Percentiles rank a stretch among this genome's conserved stretches.
Evolutionary conservation across 2,888 invertebrate genomes (phyloP).

Genomic region (Drosophila fungiperda): DNA sequence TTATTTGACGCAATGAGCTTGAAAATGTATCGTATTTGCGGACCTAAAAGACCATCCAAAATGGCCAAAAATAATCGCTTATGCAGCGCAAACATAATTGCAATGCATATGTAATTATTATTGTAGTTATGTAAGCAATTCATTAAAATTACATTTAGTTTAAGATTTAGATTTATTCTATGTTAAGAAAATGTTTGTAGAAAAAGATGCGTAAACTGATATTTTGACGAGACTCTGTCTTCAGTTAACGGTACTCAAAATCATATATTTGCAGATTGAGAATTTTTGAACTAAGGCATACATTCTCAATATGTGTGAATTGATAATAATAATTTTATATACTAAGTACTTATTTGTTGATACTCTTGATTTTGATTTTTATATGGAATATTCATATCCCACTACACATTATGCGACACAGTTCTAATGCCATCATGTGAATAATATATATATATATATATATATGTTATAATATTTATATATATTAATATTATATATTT

Average conservation of each 20-base stretch:
- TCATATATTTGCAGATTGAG: background rate
- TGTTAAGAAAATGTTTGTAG: background rate
- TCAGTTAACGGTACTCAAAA: background rate
- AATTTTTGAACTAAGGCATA: background rate
- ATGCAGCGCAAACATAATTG: conserved; percentile 29
- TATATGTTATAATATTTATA: too few species aligned
- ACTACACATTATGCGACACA: background rate
- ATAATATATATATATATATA: background rate
- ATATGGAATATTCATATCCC: background rate
- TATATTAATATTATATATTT: too few species aligned
- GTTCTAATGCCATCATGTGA: background rate
- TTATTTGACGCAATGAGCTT: conserved; percentile 16
- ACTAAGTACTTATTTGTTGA: background rate
- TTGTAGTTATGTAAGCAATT: background rate
- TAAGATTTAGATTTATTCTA: background rate
- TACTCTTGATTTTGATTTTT: background rate
- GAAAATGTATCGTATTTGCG: conserved; percentile 3
- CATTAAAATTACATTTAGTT: background rate
- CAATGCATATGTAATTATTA: conserved; percentile 1
- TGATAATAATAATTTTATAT: background rate
- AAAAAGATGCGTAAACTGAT: background rate
- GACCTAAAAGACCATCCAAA: conserved; percentile 14
- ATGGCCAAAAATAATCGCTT: conserved; percentile 34
- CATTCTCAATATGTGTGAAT: background rate
- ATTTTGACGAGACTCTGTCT: background rate